phyloP scores from a whole-genome alignment of 2,888 invertebrate species.

The Cephonodes hylas region DNA sequence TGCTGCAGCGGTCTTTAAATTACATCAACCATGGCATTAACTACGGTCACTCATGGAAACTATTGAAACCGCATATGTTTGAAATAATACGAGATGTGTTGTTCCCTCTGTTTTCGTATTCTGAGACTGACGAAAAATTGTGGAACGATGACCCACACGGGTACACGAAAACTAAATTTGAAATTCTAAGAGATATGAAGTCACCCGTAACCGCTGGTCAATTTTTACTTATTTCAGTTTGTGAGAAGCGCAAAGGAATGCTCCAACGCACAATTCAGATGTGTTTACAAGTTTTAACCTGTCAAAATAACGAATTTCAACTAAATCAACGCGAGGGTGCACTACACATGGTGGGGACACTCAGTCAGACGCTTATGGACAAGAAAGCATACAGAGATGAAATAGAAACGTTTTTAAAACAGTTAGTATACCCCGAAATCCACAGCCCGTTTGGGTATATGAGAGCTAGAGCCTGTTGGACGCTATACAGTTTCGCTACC shows the following conservation, averaged over 20 bases:
- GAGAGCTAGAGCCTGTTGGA: constrained; percentile 97
- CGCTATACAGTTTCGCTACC: constrained; percentile 93
- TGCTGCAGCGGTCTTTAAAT: constrained; percentile 95
- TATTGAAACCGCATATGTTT: constrained; percentile 97
- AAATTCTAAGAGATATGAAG: constrained; percentile 98
- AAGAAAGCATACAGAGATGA: constrained; percentile 96
- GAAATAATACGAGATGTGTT: constrained; percentile 96
- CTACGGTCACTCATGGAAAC: constrained; percentile 97
- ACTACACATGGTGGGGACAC: constrained; percentile 96
- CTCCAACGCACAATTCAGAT: constrained; percentile 95
- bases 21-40: constrained; percentile 94
- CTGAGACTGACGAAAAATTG: constrained; percentile 95
- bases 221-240: constrained; percentile 91
- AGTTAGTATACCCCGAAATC: constrained; percentile 97
- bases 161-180: constrained; percentile 97
- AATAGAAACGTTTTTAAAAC: constrained; percentile 93
- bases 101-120: constrained; percentile 98
- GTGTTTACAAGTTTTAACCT: constrained; percentile 87
- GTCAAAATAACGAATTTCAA: constrained; percentile 57
- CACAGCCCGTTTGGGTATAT: constrained; percentile 89
- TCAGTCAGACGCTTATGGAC: constrained; percentile 94
- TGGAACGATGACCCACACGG: constrained; percentile 98
- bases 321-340: constrained; percentile 96
- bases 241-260: constrained; percentile 97
- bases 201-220: constrained; percentile 98